Evolutionary conservation across 2,797 vertebrate genomes (phyloP), one percentile per base, ranked within the genome.

Genomic region (Perodicticus potto): DNA sequence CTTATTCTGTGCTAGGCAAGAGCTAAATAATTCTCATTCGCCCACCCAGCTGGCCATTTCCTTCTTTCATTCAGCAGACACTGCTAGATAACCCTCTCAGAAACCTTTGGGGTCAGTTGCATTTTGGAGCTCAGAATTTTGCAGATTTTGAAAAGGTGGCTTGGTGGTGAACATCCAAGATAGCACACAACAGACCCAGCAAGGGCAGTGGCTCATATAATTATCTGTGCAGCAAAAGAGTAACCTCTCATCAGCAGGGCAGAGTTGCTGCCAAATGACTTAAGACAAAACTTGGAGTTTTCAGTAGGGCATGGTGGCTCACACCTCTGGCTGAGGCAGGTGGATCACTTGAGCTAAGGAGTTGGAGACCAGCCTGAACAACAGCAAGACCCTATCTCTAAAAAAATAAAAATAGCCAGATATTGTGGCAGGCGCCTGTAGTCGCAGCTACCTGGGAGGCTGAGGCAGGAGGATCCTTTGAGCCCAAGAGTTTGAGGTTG

Each of bases 151-250:
- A 9, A 85, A 85, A 40, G 16, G 13, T 25, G 3, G n/a, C 63
- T 3, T 1, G 11, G 32, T 12, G 11, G 27, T 16, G 7, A n/a
- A 17, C 9, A 29, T 3, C 13, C 45, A 27, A 22, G 5, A 6
- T 12, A n/a, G 22, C 13, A 7, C 0, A 0, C 3, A 34, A 17
- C 25, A 4, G 3, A 16, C 17, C 25, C 12, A 32, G 65, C 29
- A 37, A 23, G 55, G 7, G 9, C 22, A 4, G 4, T 13, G 86
- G 27, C 29, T 32, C 12, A 3, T 55, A 0, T 5, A 2, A 2
- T 2, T 10, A 7, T 55, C 63, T 32, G 61, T 34, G 53, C 43
- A 16, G 86, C 81, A 49, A 76, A 40, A 43, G 16, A 57, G 1
- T 5, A 11, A 17, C 12, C 61, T 63, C 53, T 32, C 11, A 1